A percentile compares a stretch with the other conserved stretches of the same genome.
Evolutionary conservation across 2,888 invertebrate species (phyloP).

Genomic region (Trimorus sp.): DNA sequence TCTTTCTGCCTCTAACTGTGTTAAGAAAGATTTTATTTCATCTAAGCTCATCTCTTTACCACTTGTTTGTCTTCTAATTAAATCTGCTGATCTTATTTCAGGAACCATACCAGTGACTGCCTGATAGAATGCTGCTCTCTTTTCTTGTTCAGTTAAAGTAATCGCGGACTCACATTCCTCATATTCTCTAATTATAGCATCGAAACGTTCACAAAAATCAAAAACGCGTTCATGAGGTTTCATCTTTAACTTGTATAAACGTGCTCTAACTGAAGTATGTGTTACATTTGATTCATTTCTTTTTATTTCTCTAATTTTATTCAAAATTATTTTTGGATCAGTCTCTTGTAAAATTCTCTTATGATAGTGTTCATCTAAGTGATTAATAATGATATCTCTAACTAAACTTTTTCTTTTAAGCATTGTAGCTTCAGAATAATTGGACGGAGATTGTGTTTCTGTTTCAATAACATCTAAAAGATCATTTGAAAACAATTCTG

Average conservation of each 20-base stretch:
- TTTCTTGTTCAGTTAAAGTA: constrained; percentile 23
- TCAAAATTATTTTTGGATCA: constrained; percentile 44
- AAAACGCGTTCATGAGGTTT: constrained; percentile 38
- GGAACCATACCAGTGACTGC: constrained; percentile 34
- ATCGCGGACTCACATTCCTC: constrained; percentile 22
- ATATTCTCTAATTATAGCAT: no score
- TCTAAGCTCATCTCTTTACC: constrained; percentile 49
- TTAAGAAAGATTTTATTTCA: constrained; percentile 23
- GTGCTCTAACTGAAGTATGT: constrained; percentile 36
- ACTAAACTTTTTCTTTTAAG: background rate
- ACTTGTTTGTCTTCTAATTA: no score
- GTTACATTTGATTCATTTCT: constrained; percentile 27
- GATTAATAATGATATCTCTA: no score
- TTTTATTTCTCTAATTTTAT: constrained; percentile 21
- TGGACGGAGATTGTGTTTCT: background rate
- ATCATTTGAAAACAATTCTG: background rate
- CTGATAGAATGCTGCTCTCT: constrained; percentile 53
- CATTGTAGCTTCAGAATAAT: background rate
- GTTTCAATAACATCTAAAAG: background rate
- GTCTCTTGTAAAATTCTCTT: no score
- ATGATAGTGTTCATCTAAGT: no score
- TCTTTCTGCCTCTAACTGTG: constrained; percentile 24
- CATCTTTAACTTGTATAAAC: constrained; percentile 48
- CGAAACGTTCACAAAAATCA: constrained; percentile 23
- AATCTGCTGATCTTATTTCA: constrained; percentile 39